Evolutionary conservation across 2,888 invertebrate genomes (phyloP), one percentile per base, ranked within the genome.

Genomic region (Pheosia tremula): DNA sequence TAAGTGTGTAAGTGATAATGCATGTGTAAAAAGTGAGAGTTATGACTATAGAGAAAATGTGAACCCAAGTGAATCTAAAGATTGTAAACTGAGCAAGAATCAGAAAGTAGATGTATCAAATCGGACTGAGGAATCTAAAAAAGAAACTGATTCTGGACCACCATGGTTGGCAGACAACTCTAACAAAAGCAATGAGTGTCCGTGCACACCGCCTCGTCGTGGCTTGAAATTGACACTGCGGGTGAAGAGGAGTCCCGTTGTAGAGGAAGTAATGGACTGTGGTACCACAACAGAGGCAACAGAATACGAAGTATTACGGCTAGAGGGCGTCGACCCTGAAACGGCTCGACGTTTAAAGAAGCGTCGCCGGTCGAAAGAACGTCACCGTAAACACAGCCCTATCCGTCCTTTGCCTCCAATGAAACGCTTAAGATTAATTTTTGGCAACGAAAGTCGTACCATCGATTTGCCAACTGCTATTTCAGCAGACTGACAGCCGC

Each of bases 401-500:
- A 87, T 93, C 83, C 91, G 91, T 85, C 95, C 95, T 72, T 94
- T 95, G 80, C 96, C 96, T 69, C 96, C 96, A 58, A 96, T 97
- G 95, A 98, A 98, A 91, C 95, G 98, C 81, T 94, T 98, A 85
- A 95, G 97, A 82, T 94, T 98, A 82, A 97, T 97, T 81, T 97
- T 98, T 82, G 98, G 98, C 76, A 97, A 97, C 87, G 98, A 98
- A 88, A 97, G 97, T 83, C 97, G 96, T 84, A 97, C 97, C 84
- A 98, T 98, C 84, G 97, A 98, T 94, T 95, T 98, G 94, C 97
- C 98, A 89, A 95, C 96, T 92, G 95, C 95, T 91, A 94, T 95
- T 81, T 93, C 94, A 82, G 94, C 94, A 88, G 93, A 93, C 91
- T 93, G 94, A 94, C 93, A 88, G 88, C 85, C 87, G 80, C 88